Percentiles rank a stretch among this genome's conserved stretches.
Conservation (phyloP, 2,113 vertebrate species). For the Ptyas mucosa region DNA sequence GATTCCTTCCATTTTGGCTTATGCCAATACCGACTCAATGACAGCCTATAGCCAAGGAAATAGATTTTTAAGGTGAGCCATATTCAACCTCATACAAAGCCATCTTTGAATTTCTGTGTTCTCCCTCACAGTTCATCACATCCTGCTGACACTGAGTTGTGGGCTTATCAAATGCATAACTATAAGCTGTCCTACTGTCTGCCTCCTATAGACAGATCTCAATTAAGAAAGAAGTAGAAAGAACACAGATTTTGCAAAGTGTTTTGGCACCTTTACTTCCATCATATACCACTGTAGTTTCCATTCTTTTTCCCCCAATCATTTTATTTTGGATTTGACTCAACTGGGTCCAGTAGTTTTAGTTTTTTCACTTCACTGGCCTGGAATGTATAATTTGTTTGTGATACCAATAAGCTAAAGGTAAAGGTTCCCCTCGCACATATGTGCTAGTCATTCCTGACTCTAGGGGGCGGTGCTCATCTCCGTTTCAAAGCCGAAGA, state of each 20-base stretch:
- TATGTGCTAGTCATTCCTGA: too few relatives aligned
- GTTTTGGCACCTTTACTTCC: not conserved
- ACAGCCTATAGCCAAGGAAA: not conserved
- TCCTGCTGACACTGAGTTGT: not conserved
- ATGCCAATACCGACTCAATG: not conserved
- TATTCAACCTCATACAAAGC: not conserved
- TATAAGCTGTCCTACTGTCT: not conserved
- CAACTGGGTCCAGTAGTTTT: not conserved
- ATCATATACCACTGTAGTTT: not conserved
- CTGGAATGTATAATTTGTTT: not conserved
- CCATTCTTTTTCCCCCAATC: not conserved
- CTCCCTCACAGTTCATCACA: not conserved
- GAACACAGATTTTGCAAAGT: not conserved
- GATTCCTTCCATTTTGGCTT: not conserved
- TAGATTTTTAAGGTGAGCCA: not conserved
- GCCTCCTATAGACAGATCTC: not conserved
- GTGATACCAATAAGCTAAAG: not conserved
- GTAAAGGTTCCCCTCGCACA: too few relatives aligned
- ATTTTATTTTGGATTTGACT: not conserved
- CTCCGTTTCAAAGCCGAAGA: too few relatives aligned
- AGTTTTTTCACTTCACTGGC: not conserved
- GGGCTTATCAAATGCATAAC: not conserved
- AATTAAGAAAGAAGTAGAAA: not conserved
- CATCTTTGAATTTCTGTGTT: not conserved
- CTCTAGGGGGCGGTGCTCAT: too few relatives aligned